A percentile compares a stretch with the other conserved stretches of the same genome.
These are phyloP conservation scores for Sphenopsis melanotis DNA, from an alignment of 2,797 vertebrate species.

Conservation along the genomic window DNA sequence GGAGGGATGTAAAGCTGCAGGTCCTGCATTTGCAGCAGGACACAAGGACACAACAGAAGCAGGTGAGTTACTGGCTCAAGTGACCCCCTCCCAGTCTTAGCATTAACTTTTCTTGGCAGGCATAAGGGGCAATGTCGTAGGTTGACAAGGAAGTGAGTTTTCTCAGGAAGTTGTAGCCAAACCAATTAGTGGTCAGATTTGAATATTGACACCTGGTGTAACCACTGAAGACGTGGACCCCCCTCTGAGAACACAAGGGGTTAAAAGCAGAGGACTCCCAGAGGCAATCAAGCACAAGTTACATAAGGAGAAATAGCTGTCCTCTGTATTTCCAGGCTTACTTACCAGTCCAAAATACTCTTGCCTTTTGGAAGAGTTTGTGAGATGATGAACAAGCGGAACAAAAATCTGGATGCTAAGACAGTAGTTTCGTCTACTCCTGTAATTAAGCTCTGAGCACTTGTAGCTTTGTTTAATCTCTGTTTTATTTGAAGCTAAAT, in stretches of 20 bases:
- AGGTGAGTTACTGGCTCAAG: neutral
- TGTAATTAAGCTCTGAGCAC: neutral
- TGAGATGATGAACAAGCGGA: neutral
- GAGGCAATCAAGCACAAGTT: fast-evolving
- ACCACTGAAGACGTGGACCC: neutral
- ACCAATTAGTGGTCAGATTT: neutral
- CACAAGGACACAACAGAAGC: neutral
- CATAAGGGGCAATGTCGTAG: fast-evolving
- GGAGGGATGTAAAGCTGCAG: neutral
- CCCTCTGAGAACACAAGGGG: neutral
- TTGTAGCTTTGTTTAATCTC: neutral
- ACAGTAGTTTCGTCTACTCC: neutral
- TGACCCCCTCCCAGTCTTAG: neutral
- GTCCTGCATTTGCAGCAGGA: neutral
- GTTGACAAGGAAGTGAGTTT: neutral
- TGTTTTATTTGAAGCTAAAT: neutral
- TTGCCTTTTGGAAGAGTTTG: neutral
- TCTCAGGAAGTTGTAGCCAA: neutral
- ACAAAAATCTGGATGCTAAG: neutral
- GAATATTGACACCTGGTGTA: neutral
- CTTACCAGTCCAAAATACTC: neutral
- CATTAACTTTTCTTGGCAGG: neutral
- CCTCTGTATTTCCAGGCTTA: neutral
- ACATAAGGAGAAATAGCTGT: neutral
- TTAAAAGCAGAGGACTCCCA: neutral